Evolutionary conservation across 1,140 invertebrate species (phyloP), one percentile per base, ranked within the genome.

Genomic region (Drosophila obscura): DNA sequence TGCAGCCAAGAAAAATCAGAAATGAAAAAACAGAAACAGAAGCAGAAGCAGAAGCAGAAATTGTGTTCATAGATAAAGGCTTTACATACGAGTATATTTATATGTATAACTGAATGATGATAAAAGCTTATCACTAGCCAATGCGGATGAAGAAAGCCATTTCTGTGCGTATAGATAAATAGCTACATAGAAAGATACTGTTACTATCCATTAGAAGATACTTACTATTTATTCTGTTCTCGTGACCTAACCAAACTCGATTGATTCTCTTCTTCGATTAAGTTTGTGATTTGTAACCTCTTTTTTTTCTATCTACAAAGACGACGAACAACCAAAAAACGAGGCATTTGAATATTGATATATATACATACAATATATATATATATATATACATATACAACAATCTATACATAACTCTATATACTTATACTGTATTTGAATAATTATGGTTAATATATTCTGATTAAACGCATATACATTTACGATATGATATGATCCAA

Each of bases 91-190:
- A 22, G 22, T 22, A 7, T 31, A 46, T 26, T 26, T 16, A 43
- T 64, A 77, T 58, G 50, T 43, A 49, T 64, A 77, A 77, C 63
- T 26, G 81, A 78, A 60, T 57, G 59, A 81, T 61, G 59, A 77
- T 68, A 65, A 78, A 84, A 88, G 76, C 79, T 83, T 78, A 83
- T 80, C 75, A 88, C 83, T 88, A 83, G 83, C 83, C 83, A 88
- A 88, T 68, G 83, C 55, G 73, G 71, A 88, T 77, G 79, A 88
- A 77, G 84, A 81, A 67, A 88, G 35, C 76, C 87, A 66, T 59
- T 57, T 45, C 44, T 53, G 22, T 24, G 22, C 22, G 22, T 57
- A 87, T 62, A 67, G 55, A 82, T 77, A 72, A 51, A 50, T 63
- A 74, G 28, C 52, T 57, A 68, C 63, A 44, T 26, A 28, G 22